Conservation (phyloP, 2,888 invertebrate species). For the Candidula unifasciata region DNA sequence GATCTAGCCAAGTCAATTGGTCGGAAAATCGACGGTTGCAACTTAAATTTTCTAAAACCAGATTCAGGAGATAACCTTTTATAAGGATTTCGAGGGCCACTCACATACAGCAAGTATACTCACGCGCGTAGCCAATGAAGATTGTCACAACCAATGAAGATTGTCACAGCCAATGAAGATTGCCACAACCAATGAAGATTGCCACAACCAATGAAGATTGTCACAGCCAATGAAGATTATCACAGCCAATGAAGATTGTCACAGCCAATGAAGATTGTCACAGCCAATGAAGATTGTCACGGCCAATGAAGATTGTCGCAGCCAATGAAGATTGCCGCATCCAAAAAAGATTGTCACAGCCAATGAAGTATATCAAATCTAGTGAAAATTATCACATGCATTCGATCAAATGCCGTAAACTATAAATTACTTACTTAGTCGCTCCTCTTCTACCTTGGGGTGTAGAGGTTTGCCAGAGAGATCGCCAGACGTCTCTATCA, state of each 20-base stretch:
- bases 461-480: too few relatives aligned
- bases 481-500: too few relatives aligned
- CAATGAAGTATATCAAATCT: background rate
- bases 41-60: background rate
- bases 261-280: background rate
- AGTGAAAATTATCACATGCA: background rate
- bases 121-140: background rate
- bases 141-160: background rate
- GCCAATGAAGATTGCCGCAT: too few relatives aligned
- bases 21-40: background rate
- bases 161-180: too few relatives aligned
- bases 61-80: background rate
- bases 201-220: too few relatives aligned
- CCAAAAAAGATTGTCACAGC: too few relatives aligned
- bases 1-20: conserved; percentile 7
- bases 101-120: background rate
- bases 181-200: too few relatives aligned
- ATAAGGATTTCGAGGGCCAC: background rate
- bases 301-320: too few relatives aligned
- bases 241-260: background rate
- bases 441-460: too few relatives aligned
- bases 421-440: too few relatives aligned
- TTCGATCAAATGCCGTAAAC: too few relatives aligned
- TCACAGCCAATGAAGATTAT: background rate
- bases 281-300: background rate